These are phyloP conservation scores for Camponotus vicinus DNA, from an alignment of 1,140 invertebrate species.

Conservation along the genomic window DNA sequence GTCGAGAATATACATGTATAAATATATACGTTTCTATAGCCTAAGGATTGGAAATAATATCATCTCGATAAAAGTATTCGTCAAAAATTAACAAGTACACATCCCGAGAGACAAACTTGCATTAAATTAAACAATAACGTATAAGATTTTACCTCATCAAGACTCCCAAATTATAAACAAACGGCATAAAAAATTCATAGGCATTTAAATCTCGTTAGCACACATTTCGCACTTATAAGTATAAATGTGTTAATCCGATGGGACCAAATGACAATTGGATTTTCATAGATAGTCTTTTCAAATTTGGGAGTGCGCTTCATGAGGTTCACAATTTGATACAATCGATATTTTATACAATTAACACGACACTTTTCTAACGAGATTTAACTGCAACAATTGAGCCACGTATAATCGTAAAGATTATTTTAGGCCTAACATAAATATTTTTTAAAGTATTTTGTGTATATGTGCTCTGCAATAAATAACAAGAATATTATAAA, in stretches of 20 bases:
- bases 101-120: background rate
- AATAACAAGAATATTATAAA: conserved; percentile 44
- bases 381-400: conserved; percentile 84
- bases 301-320: conserved; percentile 85
- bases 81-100: conserved; percentile 8
- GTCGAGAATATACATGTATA: conserved; percentile 7
- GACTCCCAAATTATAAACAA: conserved; percentile 86
- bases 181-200: conserved; percentile 76
- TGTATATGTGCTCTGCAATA: conserved; percentile 38
- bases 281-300: conserved; percentile 50
- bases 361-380: conserved; percentile 82
- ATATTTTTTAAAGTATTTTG: conserved; percentile 15
- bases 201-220: conserved; percentile 86
- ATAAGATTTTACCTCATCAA: conserved; percentile 82
- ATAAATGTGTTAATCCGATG: background rate
- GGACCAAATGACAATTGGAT: conserved; percentile 10
- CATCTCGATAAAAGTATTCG: background rate
- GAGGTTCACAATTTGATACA: conserved; percentile 81
- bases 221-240: background rate
- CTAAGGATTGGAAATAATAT: background rate
- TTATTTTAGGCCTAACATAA: conserved; percentile 60
- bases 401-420: background rate
- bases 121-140: conserved; percentile 3
- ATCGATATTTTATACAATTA: conserved; percentile 45
- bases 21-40: too few relatives aligned